Evolutionary conservation across 2,113 vertebrate genomes (phyloP), one percentile per base, ranked within the genome.

Genomic region (Toxotes chatareus): DNA sequence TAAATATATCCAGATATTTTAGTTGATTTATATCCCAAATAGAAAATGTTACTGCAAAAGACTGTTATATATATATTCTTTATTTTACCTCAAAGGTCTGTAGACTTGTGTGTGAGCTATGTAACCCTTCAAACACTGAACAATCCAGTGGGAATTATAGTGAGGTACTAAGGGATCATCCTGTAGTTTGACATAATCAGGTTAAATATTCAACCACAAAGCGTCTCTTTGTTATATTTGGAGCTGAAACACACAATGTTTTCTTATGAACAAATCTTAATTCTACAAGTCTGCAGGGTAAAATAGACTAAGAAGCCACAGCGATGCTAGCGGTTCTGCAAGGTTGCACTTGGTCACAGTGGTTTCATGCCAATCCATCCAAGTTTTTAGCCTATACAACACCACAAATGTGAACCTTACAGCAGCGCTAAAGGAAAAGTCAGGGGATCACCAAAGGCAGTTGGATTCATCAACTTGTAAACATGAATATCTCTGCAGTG

Each of bases 141-240:
- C 57, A 34, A 80, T 73, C 59, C 49, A 27, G 6, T 10, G 31
- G 69, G 74, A 73, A 55, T 82, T 76, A 78, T 67, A 10, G 2
- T 74, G 31, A 44, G n/a, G 70, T 47, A 12, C 42, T 47, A 31
- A 64, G 60, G 51, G 82, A 69, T 79, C 81, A 86, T 82, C 65
- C 53, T 65, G 27, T 65, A 84, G 66, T 72, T 81, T 70, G 36
- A 84, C 73, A 64, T 78, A 80, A 82, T 69, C 74, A 76, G 74
- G 86, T 82, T 67, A 73, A 79, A 85, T 63, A 73, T 79, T 16
- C 61, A 55, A 57, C 56, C 65, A 64, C 72, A 72, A 14, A 76
- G 61, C 34, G 64, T 51, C 49, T 12, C 32, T 69, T 77, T 76
- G 80, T 76, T 69, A 1, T 63, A 60, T 53, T 64, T 19, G 42